Conservation (phyloP, 2,888 invertebrate genomes). For the Pristionchus mayeri region DNA sequence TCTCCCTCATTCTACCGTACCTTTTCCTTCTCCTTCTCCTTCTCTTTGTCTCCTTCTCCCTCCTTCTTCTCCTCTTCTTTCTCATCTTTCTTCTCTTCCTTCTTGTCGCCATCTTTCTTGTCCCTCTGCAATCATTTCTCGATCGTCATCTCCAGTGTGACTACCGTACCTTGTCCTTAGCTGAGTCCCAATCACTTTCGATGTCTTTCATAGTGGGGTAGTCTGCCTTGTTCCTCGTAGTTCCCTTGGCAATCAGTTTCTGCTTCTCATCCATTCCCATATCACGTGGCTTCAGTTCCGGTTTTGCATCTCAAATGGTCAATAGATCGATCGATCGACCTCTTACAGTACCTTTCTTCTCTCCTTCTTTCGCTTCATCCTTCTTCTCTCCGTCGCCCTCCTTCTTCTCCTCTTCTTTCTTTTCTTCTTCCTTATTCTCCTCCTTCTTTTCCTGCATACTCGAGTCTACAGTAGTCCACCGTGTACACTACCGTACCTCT, state of each 20-base stretch:
- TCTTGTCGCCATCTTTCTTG: neutral
- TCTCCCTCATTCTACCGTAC: neutral
- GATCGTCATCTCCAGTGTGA: neutral
- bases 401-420: conserved; percentile 37
- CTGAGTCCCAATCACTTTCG: conserved; percentile 38
- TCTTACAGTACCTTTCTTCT: conserved; percentile 37
- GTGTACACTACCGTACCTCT: too few relatives aligned
- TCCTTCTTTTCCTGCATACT: neutral
- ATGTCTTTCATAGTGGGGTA: conserved; percentile 42
- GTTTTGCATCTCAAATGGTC: neutral
- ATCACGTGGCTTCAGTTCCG: conserved; percentile 14
- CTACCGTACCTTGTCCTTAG: conserved; percentile 17
- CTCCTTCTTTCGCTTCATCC: neutral
- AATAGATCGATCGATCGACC: too few relatives aligned
- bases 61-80: too few relatives aligned
- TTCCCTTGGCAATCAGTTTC: conserved; percentile 12
- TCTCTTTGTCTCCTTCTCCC: too few relatives aligned
- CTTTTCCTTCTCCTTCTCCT: neutral
- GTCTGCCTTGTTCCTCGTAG: conserved; percentile 13
- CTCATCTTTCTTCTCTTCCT: neutral
- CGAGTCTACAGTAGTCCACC: too few relatives aligned
- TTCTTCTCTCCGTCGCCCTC: neutral
- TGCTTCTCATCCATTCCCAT: conserved; percentile 44
- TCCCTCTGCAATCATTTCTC: neutral
- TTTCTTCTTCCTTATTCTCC: conserved; percentile 25